Base-by-base conservation (phyloP, 2,888 invertebrate species). In the Parnassius orleans region DNA sequence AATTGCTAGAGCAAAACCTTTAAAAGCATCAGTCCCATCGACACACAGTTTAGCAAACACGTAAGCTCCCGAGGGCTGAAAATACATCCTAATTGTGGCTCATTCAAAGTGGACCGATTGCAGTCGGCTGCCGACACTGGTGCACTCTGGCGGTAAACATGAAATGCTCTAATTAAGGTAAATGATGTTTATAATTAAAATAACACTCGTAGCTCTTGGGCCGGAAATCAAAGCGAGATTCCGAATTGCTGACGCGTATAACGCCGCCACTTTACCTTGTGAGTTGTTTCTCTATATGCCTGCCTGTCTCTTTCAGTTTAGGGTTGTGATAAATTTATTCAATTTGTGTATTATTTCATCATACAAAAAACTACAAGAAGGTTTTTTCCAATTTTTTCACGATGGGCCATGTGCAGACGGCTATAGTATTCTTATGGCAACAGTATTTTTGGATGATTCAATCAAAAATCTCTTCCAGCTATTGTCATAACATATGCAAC, bases 171-270 rank as follows among this genome's bases (percentile, higher is more conserved):
- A 89, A 90, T 90, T 90, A 90, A 83, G 86, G 86, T 86, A 84
- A 88, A 89, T 90, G 89, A 90, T 88, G 89, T 89, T 89, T 83
- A 90, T 88, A 89, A 91, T 90, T 90, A 90, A 89, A 89, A 90
- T 87, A 89, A 88, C 87, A 85, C 89, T 89, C 78, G 73, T 76
- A 72, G 70, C 71, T 76, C 73, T 69, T 73, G 75, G 72, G 75
- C 70, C 74, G 76, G 73, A 74, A 80, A 78, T 90, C 88, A 90
- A 90, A 90, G 89, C 79, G 76, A 79, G 80, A 77, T 79, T 81
- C 73, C 71, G 74, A 77, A 69, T 73, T 73, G 76, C 75, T 76
- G 83, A 77, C 69, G 87, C 87, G 83, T 83, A 77, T 80, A 84
- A 85, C 73, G 65, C 70, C 72, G 65, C 82, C 81, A 81, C 87